Conservation (phyloP, 2,888 invertebrate genomes). For the Cephus runcator region DNA sequence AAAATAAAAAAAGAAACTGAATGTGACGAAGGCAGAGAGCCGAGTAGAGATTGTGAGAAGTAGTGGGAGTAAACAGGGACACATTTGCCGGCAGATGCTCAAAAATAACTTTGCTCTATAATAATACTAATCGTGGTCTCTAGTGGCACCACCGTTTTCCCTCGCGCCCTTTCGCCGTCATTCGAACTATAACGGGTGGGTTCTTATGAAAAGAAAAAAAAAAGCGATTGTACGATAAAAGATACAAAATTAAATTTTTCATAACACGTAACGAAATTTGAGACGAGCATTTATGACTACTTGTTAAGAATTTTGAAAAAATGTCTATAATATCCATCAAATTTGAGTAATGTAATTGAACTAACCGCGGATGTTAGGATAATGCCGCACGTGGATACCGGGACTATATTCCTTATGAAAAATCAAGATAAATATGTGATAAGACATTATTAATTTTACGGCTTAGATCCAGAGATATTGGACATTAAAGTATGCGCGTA, state of each 20-base stretch:
- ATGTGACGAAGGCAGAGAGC: background rate
- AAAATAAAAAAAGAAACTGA: background rate
- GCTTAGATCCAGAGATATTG: background rate
- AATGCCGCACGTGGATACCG: background rate
- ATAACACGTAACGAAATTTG: background rate
- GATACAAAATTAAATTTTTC: background rate
- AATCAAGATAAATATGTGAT: background rate
- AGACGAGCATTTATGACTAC: background rate
- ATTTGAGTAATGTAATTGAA: background rate
- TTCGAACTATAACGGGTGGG: background rate
- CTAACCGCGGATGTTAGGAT: background rate
- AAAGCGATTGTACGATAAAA: background rate
- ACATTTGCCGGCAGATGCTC: constrained; percentile 7
- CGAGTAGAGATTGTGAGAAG: background rate
- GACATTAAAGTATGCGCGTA: background rate
- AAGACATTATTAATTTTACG: background rate
- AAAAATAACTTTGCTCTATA: constrained; percentile 6
- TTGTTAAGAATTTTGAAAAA: background rate
- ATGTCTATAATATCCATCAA: background rate
- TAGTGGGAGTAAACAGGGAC: constrained; percentile 5
- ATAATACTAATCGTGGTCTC: constrained; percentile 6
- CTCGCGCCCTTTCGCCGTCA: background rate
- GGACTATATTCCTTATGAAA: background rate
- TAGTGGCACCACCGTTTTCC: background rate
- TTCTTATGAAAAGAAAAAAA: background rate